These are phyloP conservation scores for Nannoperca obscura DNA, from an alignment of 2,797 vertebrate species.

Conservation along the genomic window DNA sequence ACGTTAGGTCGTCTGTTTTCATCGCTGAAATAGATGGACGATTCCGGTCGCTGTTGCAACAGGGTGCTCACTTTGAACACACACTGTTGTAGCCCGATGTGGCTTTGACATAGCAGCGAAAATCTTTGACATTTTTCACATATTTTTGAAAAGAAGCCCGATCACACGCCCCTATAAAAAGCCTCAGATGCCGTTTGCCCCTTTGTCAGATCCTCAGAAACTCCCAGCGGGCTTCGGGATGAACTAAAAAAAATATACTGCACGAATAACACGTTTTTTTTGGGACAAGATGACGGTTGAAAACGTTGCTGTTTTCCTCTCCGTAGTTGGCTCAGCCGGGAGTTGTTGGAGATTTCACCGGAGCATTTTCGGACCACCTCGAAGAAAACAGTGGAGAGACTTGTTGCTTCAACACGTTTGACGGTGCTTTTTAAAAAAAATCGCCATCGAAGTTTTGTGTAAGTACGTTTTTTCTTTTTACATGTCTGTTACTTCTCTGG, in stretches of 20 bases:
- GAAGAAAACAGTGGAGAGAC: constrained; percentile 91
- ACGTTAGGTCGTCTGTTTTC: constrained; percentile 70
- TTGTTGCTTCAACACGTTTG: constrained; percentile 90
- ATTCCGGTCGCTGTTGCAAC: constrained; percentile 81
- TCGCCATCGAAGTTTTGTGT: constrained; percentile 80
- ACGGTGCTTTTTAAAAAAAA: constrained; percentile 66
- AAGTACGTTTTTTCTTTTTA: constrained; percentile 71
- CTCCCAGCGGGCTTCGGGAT: constrained; percentile 49
- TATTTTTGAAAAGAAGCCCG: constrained; percentile 85
- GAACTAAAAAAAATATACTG: constrained; percentile 46
- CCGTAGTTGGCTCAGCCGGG: constrained; percentile 89
- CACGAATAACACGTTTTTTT: constrained; percentile 70
- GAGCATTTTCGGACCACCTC: constrained; percentile 93
- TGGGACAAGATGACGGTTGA: constrained; percentile 92
- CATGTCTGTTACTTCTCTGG: constrained; percentile 22
- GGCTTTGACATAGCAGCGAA: constrained; percentile 84
- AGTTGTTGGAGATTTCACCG: constrained; percentile 92
- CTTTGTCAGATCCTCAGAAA: constrained; percentile 50
- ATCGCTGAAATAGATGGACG: constrained; percentile 71
- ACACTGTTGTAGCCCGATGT: constrained; percentile 76
- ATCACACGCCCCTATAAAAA: constrained; percentile 80
- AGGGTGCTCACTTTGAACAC: constrained; percentile 88
- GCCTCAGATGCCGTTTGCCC: constrained; percentile 62
- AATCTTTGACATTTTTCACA: constrained; percentile 90
- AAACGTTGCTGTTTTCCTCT: constrained; percentile 88